A percentile compares a stretch with the other conserved stretches of the same genome.
These are phyloP conservation scores for Laticauda colubrina DNA, from an alignment of 2,113 vertebrate genomes.

Conservation along the genomic window DNA sequence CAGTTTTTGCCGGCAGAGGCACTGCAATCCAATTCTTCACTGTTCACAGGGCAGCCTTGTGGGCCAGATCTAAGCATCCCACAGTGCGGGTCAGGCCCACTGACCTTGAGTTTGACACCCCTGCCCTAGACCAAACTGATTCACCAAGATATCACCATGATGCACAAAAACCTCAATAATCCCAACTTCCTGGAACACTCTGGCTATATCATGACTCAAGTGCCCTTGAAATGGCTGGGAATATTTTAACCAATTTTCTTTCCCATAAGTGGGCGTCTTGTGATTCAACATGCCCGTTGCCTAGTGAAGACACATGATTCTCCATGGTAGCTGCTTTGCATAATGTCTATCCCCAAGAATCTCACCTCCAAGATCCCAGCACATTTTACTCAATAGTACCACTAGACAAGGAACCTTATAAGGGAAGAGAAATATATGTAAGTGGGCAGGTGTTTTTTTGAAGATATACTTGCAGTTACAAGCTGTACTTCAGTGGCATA, in stretches of 20 bases:
- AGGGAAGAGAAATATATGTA: not conserved
- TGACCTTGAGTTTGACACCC: too few species aligned
- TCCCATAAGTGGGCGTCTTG: not conserved
- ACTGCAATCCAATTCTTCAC: too few species aligned
- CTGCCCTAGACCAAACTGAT: not conserved
- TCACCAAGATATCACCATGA: not conserved
- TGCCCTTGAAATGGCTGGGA: not conserved
- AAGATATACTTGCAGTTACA: not conserved
- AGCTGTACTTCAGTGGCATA: not conserved
- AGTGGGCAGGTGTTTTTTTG: not conserved
- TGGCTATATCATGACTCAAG: not conserved
- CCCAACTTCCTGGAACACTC: not conserved
- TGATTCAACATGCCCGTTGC: not conserved
- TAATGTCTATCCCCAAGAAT: not conserved
- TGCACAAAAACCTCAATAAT: not conserved
- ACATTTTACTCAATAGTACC: not conserved
- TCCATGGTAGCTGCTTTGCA: not conserved
- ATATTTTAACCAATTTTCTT: not conserved
- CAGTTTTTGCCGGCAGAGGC: too few species aligned
- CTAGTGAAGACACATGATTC: not conserved
- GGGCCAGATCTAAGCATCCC: too few species aligned
- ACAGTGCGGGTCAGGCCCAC: too few species aligned
- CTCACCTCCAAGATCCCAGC: not conserved
- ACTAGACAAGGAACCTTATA: not conserved
- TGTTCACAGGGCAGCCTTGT: too few species aligned